phyloP scores from a whole-genome alignment of 2,113 vertebrate genomes.

The Sylvia atricapilla region DNA sequence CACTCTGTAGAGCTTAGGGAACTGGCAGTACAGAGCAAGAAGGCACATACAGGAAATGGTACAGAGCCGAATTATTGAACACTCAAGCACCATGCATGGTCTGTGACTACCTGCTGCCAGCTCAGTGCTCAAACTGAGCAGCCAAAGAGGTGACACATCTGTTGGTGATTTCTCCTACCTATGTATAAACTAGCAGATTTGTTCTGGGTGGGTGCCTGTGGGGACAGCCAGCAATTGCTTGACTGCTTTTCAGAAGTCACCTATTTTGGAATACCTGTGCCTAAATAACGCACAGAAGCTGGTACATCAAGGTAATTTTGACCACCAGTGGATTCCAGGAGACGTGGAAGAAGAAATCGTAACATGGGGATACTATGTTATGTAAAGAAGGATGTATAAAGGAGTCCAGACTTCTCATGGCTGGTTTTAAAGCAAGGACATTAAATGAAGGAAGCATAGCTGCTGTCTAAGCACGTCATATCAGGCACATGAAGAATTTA shows the following conservation, averaged over 20 bases:
- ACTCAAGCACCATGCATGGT: neutral
- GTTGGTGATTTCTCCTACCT: neutral
- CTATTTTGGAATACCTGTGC: neutral
- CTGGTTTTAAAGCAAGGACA: neutral
- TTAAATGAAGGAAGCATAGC: neutral
- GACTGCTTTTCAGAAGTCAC: neutral
- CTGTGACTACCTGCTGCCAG: neutral
- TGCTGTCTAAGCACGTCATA: neutral
- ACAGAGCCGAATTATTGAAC: neutral
- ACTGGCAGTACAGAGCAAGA: neutral
- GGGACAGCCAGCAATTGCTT: neutral
- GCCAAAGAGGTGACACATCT: neutral
- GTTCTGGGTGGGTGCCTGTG: neutral
- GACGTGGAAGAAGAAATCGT: neutral
- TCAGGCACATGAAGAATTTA: neutral
- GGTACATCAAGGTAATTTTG: neutral
- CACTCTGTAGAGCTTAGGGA: neutral
- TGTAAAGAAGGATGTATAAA: neutral
- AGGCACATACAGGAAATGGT: neutral
- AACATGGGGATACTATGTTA: neutral
- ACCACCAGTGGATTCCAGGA: neutral
- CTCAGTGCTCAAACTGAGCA: neutral
- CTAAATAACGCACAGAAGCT: neutral
- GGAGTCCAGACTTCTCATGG: neutral
- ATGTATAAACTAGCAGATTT: neutral